Evolutionary conservation across 2,888 invertebrate species (phyloP), one percentile per base, ranked within the genome.

Genomic region (Callyntrura guangdongensis): DNA sequence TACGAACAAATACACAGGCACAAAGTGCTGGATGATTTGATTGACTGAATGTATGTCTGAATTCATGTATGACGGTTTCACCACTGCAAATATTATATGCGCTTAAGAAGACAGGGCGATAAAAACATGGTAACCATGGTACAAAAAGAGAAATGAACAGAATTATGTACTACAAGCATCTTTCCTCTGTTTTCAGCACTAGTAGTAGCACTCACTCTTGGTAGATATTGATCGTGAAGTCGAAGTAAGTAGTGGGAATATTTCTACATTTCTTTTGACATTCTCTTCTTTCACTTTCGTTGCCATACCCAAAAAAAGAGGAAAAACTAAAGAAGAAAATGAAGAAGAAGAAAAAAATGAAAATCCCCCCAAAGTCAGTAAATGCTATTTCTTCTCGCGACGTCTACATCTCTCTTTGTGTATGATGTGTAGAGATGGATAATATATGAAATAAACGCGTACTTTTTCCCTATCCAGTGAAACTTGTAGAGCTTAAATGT

Each of bases 151-250:
- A 79, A 79, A 59, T 49, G 53, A n/a, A 74, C 20, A 61, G 61
- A 64, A 49, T 79, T 79, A 36, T 8, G 56, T 79, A 27, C 56
- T 79, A 27, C 56, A 64, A 25, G 69, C 25, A n/a, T 77, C 77
- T 59, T 56, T 79, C 11, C 22, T 12, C n/a, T 25, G n/a, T 14
- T 79, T 2, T 14, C 79, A 67, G 14, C 67, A 67, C 49, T 0
- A 69, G 72, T 17, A 47, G 45, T 14, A 14, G 47, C 11, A 45
- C 0, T 9, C 86, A 12, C n/a, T 77, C 45, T 72, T 61, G 74
- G 77, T 47, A 86, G 25, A 79, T 86, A 86, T 86, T 86, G 86
- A 86, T 86, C 86, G 86, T 59, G 36, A 72, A 49, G 59, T 56
- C 56, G 53, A 25, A 74, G 49, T 77, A 79, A 79, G 27, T 27